These are phyloP conservation scores for Apeira syringaria DNA, from an alignment of 2,888 invertebrate species.

Conservation along the genomic window DNA sequence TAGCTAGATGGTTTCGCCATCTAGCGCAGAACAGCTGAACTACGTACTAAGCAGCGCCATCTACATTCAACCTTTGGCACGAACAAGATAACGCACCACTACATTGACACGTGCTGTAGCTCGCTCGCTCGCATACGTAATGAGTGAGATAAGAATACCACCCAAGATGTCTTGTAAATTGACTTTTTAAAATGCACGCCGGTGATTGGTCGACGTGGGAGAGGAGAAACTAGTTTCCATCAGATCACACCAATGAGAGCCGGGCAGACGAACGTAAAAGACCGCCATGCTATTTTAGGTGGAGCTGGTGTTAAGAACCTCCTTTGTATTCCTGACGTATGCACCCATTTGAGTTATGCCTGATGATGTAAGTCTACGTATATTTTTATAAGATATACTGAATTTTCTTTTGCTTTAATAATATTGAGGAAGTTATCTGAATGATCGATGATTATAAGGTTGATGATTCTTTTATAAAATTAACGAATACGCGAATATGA, in stretches of 20 bases:
- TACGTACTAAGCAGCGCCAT: slow-evolving; percentile 59
- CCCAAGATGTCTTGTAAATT: slow-evolving; percentile 63
- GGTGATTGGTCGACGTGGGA: slow-evolving; percentile 70
- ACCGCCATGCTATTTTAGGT: slow-evolving; percentile 79
- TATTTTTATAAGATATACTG: slow-evolving; percentile 68
- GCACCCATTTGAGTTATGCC: slow-evolving; percentile 79
- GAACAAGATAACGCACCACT: slow-evolving; percentile 43
- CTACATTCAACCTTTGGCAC: slow-evolving; percentile 39
- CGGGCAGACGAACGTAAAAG: slow-evolving; percentile 51
- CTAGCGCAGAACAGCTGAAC: slow-evolving; percentile 51
- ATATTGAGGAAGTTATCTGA: slow-evolving; percentile 51
- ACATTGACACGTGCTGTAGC: slow-evolving; percentile 48
- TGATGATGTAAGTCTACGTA: slow-evolving; percentile 71
- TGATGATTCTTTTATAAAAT: slow-evolving; percentile 14
- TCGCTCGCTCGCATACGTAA: slow-evolving; percentile 56
- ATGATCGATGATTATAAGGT: slow-evolving; percentile 37
- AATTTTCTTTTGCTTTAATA: slow-evolving; percentile 50
- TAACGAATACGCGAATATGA: too few relatives aligned
- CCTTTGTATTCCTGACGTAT: slow-evolving; percentile 81
- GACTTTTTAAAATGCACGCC: slow-evolving; percentile 57
- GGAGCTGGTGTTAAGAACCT: slow-evolving; percentile 68
- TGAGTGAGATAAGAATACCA: slow-evolving; percentile 60
- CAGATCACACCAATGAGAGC: slow-evolving; percentile 63
- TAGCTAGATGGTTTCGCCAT: slow-evolving; percentile 43
- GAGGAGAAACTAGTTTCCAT: slow-evolving; percentile 57